These are phyloP conservation scores for Dendrolimus kikuchii DNA, from an alignment of 1,140 invertebrate genomes.

Conservation along the genomic window DNA sequence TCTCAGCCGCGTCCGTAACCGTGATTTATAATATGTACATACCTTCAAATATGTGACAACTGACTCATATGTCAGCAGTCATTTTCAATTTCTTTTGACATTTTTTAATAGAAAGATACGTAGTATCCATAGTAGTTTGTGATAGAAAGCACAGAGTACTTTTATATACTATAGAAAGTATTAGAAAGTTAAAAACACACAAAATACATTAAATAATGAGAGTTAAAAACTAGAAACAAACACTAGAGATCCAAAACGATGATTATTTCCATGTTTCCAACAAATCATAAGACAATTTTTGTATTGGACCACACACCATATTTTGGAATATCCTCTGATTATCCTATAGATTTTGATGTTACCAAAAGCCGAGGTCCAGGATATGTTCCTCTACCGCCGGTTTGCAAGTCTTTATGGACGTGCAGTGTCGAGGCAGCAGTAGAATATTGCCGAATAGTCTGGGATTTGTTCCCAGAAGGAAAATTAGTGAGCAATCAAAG, in stretches of 20 bases:
- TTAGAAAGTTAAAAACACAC: too few species aligned
- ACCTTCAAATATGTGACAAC: too few species aligned
- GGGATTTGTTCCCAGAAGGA: slow-evolving; percentile 93
- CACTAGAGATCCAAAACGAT: background rate
- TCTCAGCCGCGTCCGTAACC: too few species aligned
- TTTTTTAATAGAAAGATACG: too few species aligned
- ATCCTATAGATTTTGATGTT: slow-evolving; percentile 91
- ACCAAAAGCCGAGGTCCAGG: slow-evolving; percentile 78
- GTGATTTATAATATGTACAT: too few species aligned
- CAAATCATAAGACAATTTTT: slow-evolving; percentile 95
- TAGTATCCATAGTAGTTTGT: too few species aligned
- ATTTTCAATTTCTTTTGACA: too few species aligned
- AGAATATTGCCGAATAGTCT: slow-evolving; percentile 96
- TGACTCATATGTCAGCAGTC: too few species aligned
- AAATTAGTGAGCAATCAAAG: slow-evolving; percentile 79
- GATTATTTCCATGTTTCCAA: slow-evolving; percentile 46
- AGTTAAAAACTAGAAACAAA: background rate
- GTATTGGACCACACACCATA: slow-evolving; percentile 94
- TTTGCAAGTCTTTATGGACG: slow-evolving; percentile 95
- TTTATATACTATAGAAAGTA: too few species aligned
- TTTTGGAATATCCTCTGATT: slow-evolving; percentile 90
- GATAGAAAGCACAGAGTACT: too few species aligned
- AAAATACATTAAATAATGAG: too few species aligned
- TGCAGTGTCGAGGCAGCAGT: slow-evolving; percentile 94
- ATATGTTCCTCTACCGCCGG: slow-evolving; percentile 78